Conservation (phyloP, 2,888 invertebrate genomes). For the Barypeithes pellucidus region DNA sequence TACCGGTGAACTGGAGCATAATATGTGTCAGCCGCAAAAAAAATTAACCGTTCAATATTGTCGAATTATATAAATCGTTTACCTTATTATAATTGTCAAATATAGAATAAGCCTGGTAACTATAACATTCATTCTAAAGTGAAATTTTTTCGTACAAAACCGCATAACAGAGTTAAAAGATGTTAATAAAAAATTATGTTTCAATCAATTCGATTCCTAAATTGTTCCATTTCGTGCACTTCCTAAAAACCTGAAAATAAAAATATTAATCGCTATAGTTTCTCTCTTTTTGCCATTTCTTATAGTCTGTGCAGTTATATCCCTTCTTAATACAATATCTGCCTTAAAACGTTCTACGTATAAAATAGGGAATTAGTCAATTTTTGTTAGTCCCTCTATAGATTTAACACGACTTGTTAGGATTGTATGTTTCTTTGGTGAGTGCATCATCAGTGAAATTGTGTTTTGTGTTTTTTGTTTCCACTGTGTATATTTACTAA, state of each 20-base stretch:
- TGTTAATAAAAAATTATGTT: slow-evolving; percentile 58
- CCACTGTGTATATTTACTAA: slow-evolving; percentile 35
- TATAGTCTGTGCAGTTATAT: slow-evolving; percentile 52
- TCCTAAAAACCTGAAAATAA: slow-evolving; percentile 62
- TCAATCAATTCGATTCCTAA: slow-evolving; percentile 64
- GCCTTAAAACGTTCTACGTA: slow-evolving; percentile 51
- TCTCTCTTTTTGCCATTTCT: slow-evolving; percentile 60
- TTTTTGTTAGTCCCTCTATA: slow-evolving; percentile 57
- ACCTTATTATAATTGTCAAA: slow-evolving; percentile 23
- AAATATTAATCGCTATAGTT: slow-evolving; percentile 61
- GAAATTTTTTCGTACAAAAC: slow-evolving; percentile 60
- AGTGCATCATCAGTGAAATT: slow-evolving; percentile 53
- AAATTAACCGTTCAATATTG: slow-evolving; percentile 43
- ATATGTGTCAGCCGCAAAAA: slow-evolving; percentile 39
- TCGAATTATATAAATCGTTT: slow-evolving; percentile 49
- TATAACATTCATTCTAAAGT: slow-evolving; percentile 52
- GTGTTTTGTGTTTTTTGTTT: slow-evolving; percentile 51
- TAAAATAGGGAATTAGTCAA: slow-evolving; percentile 59
- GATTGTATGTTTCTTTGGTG: slow-evolving; percentile 60
- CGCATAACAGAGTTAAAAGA: slow-evolving; percentile 57
- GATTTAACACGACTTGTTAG: slow-evolving; percentile 51
- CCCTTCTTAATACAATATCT: slow-evolving; percentile 50
- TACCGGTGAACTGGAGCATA: not conserved
- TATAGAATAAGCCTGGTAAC: slow-evolving; percentile 20
- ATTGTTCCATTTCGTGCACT: slow-evolving; percentile 62